phyloP scores from a whole-genome alignment of 2,113 vertebrate genomes.

The Okapia johnstoni region DNA sequence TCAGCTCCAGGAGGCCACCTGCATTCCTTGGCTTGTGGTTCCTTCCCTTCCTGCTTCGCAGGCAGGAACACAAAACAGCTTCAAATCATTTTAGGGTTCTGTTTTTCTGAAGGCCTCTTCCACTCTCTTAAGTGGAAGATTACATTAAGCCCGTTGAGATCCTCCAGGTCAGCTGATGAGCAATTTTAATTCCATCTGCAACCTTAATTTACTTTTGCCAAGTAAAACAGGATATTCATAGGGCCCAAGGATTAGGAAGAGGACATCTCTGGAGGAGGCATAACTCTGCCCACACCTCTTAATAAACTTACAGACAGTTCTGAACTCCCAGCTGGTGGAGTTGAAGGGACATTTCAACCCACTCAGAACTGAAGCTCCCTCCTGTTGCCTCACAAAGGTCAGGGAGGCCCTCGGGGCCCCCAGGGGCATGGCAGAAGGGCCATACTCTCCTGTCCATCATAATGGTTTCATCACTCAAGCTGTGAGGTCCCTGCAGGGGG shows the following conservation, averaged over 20 bases:
- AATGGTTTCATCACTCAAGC: accelerated
- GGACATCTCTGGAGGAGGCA: neutral
- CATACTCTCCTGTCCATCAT: accelerated
- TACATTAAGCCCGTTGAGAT: neutral
- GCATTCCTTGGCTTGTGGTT: neutral
- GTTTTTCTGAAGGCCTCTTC: neutral
- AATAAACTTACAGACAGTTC: neutral
- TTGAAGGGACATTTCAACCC: neutral
- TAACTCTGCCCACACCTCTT: neutral
- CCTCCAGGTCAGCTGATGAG: neutral
- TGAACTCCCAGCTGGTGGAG: neutral
- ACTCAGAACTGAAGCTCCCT: neutral
- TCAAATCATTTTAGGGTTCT: neutral
- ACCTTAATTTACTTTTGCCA: neutral
- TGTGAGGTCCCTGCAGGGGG: accelerated
- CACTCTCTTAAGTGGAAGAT: neutral
- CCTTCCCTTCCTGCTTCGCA: neutral
- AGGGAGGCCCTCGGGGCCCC: too few species aligned
- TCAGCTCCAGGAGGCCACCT: neutral
- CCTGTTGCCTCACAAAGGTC: neutral
- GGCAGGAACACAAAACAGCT: neutral
- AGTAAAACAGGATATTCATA: neutral
- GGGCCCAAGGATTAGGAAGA: neutral
- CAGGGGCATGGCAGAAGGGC: neutral
- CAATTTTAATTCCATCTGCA: neutral